phyloP scores from a whole-genome alignment of 35 echinoderm and acorn worm genomes.

The Antedon bifida region DNA sequence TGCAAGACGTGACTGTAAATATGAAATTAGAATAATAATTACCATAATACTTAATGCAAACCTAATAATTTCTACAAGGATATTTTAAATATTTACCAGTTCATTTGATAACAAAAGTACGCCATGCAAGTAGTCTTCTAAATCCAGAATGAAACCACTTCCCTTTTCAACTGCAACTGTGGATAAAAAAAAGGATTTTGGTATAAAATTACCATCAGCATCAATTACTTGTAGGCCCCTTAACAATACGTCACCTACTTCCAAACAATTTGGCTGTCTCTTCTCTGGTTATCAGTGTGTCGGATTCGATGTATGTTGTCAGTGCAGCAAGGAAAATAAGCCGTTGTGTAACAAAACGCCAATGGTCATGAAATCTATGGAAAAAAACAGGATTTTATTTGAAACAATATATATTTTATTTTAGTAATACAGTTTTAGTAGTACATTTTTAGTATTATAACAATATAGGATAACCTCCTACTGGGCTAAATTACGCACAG shows the following conservation, averaged over 20 bases:
- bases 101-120: conserved; percentile 72
- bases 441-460: no score
- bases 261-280: conserved; percentile 72
- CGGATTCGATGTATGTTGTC: conserved; percentile 60
- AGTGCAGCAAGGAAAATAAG: conserved; percentile 63
- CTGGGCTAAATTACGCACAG: no score
- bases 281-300: conserved; percentile 63
- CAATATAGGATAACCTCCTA: no score
- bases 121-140: conserved; percentile 84
- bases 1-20: conserved; percentile 67
- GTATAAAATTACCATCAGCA: conserved; percentile 3
- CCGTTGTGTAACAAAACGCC: conserved; percentile 76
- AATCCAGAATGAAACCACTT: conserved; percentile 75
- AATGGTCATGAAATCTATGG: conserved; percentile 83
- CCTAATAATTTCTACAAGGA: no score
- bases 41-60: not conserved
- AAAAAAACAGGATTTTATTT: no score
- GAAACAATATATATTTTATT: no score
- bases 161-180: conserved; percentile 57
- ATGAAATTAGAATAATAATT: not conserved
- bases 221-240: not conserved
- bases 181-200: not conserved
- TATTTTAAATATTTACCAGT: conserved; percentile 73
- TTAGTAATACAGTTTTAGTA: no score
- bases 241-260: conserved; percentile 43